Conservation (phyloP, 2,797 vertebrate species). For the Tolypeutes matacus region DNA sequence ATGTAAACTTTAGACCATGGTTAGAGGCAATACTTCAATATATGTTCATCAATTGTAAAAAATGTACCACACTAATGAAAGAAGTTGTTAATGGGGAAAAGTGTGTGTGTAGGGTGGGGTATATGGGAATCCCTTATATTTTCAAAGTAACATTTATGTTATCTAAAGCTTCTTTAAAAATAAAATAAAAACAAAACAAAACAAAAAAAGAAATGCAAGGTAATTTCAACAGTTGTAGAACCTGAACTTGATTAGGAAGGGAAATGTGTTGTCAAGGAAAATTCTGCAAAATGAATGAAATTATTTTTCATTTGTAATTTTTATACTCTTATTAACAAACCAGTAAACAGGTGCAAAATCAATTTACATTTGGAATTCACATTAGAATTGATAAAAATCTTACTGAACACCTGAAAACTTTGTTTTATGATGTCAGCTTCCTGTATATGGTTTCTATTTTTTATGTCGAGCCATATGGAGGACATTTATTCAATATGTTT, state of each 20-base stretch:
- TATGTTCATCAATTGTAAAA: too few species aligned
- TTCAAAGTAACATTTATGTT: too few species aligned
- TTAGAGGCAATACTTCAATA: too few species aligned
- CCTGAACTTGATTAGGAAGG: background rate
- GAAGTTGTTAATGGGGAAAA: too few species aligned
- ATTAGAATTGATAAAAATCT: constrained; percentile 36
- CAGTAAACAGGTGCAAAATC: constrained; percentile 61
- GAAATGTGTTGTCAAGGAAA: background rate
- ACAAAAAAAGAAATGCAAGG: background rate
- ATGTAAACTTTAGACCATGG: too few species aligned
- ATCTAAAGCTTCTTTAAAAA: too few species aligned
- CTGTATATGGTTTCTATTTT: constrained; percentile 66
- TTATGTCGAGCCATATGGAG: constrained; percentile 69
- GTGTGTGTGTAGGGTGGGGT: too few species aligned
- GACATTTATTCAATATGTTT: constrained; percentile 70
- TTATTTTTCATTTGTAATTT: constrained; percentile 59
- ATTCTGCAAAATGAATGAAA: background rate
- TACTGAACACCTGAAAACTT: constrained; percentile 59
- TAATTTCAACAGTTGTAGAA: constrained; percentile 34
- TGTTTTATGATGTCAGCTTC: constrained; percentile 70
- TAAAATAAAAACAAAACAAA: too few species aligned
- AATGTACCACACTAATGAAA: too few species aligned
- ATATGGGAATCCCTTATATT: too few species aligned
- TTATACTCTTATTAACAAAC: constrained; percentile 49
- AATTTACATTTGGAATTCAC: constrained; percentile 63